A percentile compares a stretch with the other conserved stretches of the same genome.
These are phyloP conservation scores for Griposia aprilina DNA, from an alignment of 2,888 invertebrate genomes.

Conservation along the genomic window DNA sequence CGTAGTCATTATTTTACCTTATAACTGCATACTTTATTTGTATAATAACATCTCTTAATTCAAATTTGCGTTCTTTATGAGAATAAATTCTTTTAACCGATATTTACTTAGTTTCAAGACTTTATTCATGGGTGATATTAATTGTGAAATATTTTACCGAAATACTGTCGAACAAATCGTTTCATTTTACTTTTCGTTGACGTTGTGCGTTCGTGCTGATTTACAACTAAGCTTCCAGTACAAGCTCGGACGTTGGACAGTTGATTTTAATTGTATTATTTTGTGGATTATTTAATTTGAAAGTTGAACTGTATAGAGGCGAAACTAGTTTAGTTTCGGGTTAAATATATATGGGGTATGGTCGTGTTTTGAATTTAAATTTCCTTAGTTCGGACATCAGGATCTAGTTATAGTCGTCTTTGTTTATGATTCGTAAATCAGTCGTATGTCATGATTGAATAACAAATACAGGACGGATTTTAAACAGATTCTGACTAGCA, in stretches of 20 bases:
- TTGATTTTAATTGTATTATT: constrained; percentile 55
- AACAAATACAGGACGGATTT: too few species aligned
- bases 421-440: too few species aligned
- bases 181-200: not conserved
- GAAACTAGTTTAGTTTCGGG: constrained; percentile 33
- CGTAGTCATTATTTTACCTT: not conserved
- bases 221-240: constrained; percentile 10
- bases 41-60: not conserved
- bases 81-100: not conserved
- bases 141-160: not conserved
- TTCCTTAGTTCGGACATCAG: not conserved
- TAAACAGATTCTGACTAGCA: too few species aligned
- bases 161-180: not conserved
- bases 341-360: not conserved
- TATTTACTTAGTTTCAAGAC: not conserved
- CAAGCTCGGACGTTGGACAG: constrained; percentile 5
- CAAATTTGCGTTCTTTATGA: not conserved
- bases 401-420: too few species aligned
- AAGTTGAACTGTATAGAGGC: not conserved
- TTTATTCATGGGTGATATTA: not conserved
- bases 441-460: too few species aligned
- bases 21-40: not conserved
- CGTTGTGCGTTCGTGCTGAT: not conserved
- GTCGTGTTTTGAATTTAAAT: not conserved
- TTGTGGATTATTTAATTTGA: constrained; percentile 37